Base-by-base conservation (phyloP, 2,797 vertebrate genomes). In the Sebastes steindachneri region DNA sequence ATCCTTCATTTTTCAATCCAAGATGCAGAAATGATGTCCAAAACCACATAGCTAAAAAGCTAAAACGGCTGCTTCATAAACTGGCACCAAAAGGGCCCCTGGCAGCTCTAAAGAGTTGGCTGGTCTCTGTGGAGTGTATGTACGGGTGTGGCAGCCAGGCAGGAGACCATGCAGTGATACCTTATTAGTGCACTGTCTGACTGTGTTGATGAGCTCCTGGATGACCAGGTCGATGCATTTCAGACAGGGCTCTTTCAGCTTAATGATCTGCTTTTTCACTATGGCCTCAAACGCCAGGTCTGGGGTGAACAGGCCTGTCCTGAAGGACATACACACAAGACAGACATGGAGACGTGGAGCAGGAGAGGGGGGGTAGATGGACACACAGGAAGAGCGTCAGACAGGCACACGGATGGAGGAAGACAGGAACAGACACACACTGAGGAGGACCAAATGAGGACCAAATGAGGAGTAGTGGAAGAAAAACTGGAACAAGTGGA, bases 241-340 rank as follows among this genome's bases (percentile, higher is more conserved):
- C 90, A 99, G 95, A 93, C 98, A 99, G 7, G 98, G 98, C 88
- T 98, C 97, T 96, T 99, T 99, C 96, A 99, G 97, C 96, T 99
- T 99, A 93, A 99, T 97, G 95, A 99, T 95, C 95, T 99, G 98
- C 96, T 99, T 99, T 96, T 99, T 99, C 91, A 99, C 98, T 79
- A 99, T 99, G 95, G 97, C 98, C 94, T 99, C 98, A 94, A 99
- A 99, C 10, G 98, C 98, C 96, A 99, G 63, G 94, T 99, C 98
- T 11, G 98, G 98, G 45, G 98, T 99, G 96, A 99, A 99, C 82
- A 99, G 97, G 93, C 98, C 98, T 68, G 98, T 99, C 96, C 98
- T 99, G 93, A 90, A 80, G 92, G 93, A 90, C 86, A 91, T 67
- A 92, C 86, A 93, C 26, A 92, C 86, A 85, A 91, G 73, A 90